A percentile compares a stretch with the other conserved stretches of the same genome.
These are phyloP conservation scores for Diuraphis noxia DNA, from an alignment of 1,140 invertebrate species.

Conservation along the genomic window DNA sequence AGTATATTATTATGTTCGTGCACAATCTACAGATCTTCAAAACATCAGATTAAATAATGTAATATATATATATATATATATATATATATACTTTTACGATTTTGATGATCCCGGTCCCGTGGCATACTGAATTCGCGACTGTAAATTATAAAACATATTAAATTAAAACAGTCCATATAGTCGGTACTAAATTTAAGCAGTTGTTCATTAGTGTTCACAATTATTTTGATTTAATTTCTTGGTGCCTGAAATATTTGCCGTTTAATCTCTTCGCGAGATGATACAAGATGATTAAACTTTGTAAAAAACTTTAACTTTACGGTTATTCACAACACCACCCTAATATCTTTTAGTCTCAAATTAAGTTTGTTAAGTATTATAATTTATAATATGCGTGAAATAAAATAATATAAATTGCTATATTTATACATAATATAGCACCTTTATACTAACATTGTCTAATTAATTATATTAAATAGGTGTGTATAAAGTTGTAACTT, in stretches of 20 bases:
- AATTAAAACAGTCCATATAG: not conserved
- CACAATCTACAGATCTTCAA: not conserved
- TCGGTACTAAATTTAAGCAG: not conserved
- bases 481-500: not conserved
- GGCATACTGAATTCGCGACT: not conserved
- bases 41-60: not conserved
- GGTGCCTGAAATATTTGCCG: not conserved
- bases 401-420: not conserved
- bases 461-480: not conserved
- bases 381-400: not conserved
- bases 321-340: not conserved
- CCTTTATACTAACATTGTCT: not conserved
- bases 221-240: constrained; percentile 3
- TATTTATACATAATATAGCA: not conserved
- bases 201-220: not conserved
- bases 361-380: not conserved
- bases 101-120: not conserved
- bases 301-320: not conserved
- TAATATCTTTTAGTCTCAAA: not conserved
- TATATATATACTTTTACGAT: not conserved
- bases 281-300: not conserved
- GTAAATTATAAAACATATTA: not conserved
- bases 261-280: not conserved
- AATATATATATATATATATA: too few relatives aligned
- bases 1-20: not conserved